Percentiles rank a stretch among this genome's conserved stretches.
Conservation (phyloP, 2,113 vertebrate genomes). For the Steatornis caripensis region DNA sequence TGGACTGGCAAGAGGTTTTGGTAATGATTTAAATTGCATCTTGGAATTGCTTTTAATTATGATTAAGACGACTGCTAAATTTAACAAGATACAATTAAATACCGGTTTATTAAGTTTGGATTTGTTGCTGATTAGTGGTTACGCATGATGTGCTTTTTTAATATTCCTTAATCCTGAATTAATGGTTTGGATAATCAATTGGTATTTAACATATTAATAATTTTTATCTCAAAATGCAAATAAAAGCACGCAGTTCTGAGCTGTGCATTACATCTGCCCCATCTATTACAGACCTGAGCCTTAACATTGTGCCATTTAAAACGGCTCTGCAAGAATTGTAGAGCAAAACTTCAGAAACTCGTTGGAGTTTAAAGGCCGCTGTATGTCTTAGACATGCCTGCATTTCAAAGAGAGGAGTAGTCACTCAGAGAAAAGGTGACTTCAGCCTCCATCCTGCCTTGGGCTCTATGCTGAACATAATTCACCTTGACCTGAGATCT, state of each 20-base stretch:
- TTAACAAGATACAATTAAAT: conserved; percentile 64
- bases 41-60: conserved; percentile 44
- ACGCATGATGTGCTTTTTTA: background rate
- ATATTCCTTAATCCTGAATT: conserved; percentile 38
- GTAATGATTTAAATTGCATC: conserved; percentile 9
- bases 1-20: background rate
- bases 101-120: conserved; percentile 25
- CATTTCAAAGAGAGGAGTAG: background rate
- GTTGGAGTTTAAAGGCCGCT: background rate
- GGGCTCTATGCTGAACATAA: background rate
- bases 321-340: background rate
- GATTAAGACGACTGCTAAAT: conserved; percentile 46
- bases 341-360: background rate
- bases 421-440: background rate
- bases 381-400: background rate
- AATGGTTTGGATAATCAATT: conserved; percentile 45
- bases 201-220: conserved; percentile 6
- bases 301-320: background rate
- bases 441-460: background rate
- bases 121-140: background rate
- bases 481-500: background rate
- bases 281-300: background rate
- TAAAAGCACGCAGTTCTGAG: background rate
- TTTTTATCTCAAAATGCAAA: conserved; percentile 15
- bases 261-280: background rate